Evolutionary conservation across 2,797 vertebrate species (phyloP).

Genomic region (Syngnathus acus): DNA sequence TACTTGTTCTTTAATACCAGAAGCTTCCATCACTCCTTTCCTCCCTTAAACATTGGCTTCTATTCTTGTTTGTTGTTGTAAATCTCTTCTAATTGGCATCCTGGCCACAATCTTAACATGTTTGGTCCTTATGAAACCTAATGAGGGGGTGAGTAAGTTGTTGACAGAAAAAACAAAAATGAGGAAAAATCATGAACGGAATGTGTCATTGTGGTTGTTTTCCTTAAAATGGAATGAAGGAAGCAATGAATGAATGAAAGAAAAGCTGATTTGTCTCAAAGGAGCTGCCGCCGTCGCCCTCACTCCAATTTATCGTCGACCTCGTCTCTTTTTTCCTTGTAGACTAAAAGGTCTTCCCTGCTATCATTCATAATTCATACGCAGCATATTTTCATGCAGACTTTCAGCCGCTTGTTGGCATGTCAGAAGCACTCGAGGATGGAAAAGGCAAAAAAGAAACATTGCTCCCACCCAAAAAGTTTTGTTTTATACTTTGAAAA

Average conservation of each 20-base stretch:
- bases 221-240: not conserved
- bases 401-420: not conserved
- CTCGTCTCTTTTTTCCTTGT: not conserved
- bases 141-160: no score
- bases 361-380: constrained; percentile 1
- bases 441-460: not conserved
- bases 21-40: no score
- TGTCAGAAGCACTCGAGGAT: not conserved
- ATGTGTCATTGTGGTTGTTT: no score
- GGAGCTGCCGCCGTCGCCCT: not conserved
- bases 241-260: not conserved
- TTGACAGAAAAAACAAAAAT: no score
- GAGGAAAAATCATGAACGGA: no score
- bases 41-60: no score
- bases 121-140: no score
- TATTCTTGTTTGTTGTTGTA: no score
- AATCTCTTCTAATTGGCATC: no score
- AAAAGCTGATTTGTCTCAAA: not conserved
- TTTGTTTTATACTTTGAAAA: not conserved
- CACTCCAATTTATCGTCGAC: not conserved
- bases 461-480: not conserved
- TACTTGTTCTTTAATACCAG: no score
- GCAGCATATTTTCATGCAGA: not conserved
- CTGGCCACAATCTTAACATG: no score
- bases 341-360: not conserved